These are phyloP conservation scores for Ursus arctos DNA, from an alignment of 2,113 vertebrate genomes.

Conservation along the genomic window DNA sequence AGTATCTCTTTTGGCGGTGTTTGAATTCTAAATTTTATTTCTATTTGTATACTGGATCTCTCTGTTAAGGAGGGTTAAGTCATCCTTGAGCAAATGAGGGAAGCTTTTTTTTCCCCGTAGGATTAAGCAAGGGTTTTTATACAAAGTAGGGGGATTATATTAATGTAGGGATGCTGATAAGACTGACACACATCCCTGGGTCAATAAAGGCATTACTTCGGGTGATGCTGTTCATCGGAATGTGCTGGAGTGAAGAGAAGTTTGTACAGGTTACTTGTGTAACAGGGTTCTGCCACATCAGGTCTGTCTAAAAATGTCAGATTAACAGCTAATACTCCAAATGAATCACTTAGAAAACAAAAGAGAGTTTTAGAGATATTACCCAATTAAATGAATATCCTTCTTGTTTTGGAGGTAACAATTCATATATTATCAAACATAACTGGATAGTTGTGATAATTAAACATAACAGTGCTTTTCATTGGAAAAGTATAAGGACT, in stretches of 20 bases:
- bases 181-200: no score
- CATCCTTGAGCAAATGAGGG: background rate
- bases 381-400: background rate
- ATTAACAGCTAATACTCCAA: background rate
- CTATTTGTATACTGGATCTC: background rate
- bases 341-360: background rate
- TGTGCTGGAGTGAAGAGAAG: background rate
- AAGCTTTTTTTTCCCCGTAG: background rate
- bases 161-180: background rate
- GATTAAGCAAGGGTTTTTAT: background rate
- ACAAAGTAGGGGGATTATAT: background rate
- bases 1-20: background rate
- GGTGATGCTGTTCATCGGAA: background rate
- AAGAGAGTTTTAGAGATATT: background rate
- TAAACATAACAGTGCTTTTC: background rate
- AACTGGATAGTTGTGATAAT: background rate
- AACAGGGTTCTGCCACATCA: background rate
- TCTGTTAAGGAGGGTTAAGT: background rate
- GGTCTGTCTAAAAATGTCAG: background rate
- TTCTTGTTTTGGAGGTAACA: background rate
- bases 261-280: background rate
- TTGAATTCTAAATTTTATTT: background rate
- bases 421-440: background rate
- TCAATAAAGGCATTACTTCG: background rate
- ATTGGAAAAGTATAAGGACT: background rate